Conservation (phyloP, 2,888 invertebrate species). For the Ormyrus labotus region DNA sequence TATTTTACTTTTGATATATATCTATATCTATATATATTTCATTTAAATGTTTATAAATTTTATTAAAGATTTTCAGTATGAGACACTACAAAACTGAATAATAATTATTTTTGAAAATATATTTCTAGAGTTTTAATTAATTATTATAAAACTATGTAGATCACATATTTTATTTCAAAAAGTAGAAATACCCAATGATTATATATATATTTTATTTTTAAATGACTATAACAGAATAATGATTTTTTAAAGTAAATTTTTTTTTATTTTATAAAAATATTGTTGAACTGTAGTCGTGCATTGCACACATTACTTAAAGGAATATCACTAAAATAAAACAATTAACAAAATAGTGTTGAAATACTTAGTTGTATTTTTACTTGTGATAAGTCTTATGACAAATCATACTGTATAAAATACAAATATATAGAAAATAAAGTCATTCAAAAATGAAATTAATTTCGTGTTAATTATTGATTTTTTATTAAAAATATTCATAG, state of each 20-base stretch:
- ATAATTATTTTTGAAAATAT: conserved; percentile 8
- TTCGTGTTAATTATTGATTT: not conserved
- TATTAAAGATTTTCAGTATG: conserved; percentile 19
- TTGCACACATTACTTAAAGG: conserved; percentile 13
- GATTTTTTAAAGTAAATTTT: not conserved
- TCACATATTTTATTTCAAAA: conserved; percentile 16
- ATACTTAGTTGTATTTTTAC: conserved; percentile 49
- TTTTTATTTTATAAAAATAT: conserved; percentile 23
- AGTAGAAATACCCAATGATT: conserved; percentile 7
- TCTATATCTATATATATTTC: not conserved
- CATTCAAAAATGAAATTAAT: conserved; percentile 41
- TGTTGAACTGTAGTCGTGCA: conserved; percentile 41
- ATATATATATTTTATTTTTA: conserved; percentile 34
- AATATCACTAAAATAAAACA: conserved; percentile 28
- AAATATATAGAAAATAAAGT: conserved; percentile 45
- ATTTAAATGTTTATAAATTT: conserved; percentile 17
- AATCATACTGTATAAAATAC: conserved; percentile 51
- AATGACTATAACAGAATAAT: not conserved
- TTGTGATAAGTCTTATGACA: conserved; percentile 45
- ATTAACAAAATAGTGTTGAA: conserved; percentile 30
- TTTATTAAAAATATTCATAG: too few relatives aligned
- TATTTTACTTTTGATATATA: too few relatives aligned
- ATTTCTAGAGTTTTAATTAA: conserved; percentile 1
- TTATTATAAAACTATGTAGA: conserved; percentile 4
- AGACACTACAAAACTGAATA: conserved; percentile 32